phyloP scores from a whole-genome alignment of 2,888 invertebrate genomes.

The Pachymerium ferrugineum region DNA sequence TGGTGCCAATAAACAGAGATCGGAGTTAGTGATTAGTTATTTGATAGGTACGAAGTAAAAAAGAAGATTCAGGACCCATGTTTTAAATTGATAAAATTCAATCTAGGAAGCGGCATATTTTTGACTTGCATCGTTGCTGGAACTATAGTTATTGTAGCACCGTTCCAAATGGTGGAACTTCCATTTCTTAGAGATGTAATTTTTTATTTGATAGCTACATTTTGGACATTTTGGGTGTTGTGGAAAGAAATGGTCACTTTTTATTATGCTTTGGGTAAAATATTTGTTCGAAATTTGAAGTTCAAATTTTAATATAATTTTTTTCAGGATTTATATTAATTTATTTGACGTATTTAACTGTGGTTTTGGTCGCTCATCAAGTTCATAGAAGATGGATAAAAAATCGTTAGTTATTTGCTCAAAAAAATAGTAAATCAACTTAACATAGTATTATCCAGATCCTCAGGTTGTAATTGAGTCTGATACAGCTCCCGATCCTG shows the following conservation, averaged over 20 bases:
- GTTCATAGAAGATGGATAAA: conserved; percentile 35
- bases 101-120: conserved; percentile 58
- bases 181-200: conserved; percentile 53
- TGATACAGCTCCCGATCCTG: neutral
- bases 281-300: too few species aligned
- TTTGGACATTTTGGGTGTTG: conserved; percentile 52
- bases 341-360: conserved; percentile 51
- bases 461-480: too few species aligned
- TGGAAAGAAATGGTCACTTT: conserved; percentile 44
- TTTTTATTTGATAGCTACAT: conserved; percentile 52
- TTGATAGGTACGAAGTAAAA: conserved; percentile 44
- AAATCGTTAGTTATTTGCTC: neutral
- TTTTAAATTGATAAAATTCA: neutral
- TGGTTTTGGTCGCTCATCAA: conserved; percentile 49
- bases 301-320: neutral
- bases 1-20: conserved; percentile 46
- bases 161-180: conserved; percentile 53
- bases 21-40: conserved; percentile 48
- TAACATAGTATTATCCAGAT: neutral
- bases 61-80: neutral
- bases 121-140: conserved; percentile 58
- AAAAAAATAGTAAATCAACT: neutral
- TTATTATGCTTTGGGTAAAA: conserved; percentile 27
- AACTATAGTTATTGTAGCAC: conserved; percentile 52
- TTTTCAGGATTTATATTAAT: conserved; percentile 48